Percentiles rank a stretch among this genome's conserved stretches.
These are phyloP conservation scores for Melieria picta DNA, from an alignment of 2,888 invertebrate species.

Conservation along the genomic window DNA sequence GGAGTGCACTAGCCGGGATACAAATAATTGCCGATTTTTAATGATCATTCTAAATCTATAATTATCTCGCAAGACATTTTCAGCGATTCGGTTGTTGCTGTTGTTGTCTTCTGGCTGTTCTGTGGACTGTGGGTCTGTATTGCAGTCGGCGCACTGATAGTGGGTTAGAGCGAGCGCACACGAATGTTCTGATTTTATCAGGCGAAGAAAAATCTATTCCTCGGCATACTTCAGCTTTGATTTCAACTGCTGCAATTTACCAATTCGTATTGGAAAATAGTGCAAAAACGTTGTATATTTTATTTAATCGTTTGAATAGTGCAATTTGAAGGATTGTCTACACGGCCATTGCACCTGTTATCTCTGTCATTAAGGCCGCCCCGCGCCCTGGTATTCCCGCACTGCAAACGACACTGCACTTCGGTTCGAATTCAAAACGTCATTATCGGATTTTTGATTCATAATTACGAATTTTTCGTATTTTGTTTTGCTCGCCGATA, in stretches of 20 bases:
- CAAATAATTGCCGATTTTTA: slow-evolving; percentile 41
- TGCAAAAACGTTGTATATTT: too few relatives aligned
- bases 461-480: slow-evolving; percentile 40
- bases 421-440: slow-evolving; percentile 21
- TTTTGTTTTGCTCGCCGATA: slow-evolving; percentile 44
- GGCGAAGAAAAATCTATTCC: not conserved
- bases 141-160: too few relatives aligned
- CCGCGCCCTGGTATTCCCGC: too few relatives aligned
- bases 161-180: too few relatives aligned
- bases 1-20: slow-evolving; percentile 14
- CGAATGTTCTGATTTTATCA: too few relatives aligned
- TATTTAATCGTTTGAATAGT: too few relatives aligned
- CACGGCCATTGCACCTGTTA: too few relatives aligned
- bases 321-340: too few relatives aligned
- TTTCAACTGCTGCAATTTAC: too few relatives aligned
- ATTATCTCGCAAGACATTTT: slow-evolving; percentile 48
- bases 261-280: too few relatives aligned
- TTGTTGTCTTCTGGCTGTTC: not conserved
- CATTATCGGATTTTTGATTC: slow-evolving; percentile 36
- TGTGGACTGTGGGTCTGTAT: not conserved
- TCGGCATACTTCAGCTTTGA: not conserved
- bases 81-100: slow-evolving; percentile 27
- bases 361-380: too few relatives aligned
- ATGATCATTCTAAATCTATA: slow-evolving; percentile 57
- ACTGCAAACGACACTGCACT: too few relatives aligned